Percentiles rank a stretch among this genome's conserved stretches.
Evolutionary conservation across 2,113 vertebrate genomes (phyloP).

Genomic region (Corapipo altera): DNA sequence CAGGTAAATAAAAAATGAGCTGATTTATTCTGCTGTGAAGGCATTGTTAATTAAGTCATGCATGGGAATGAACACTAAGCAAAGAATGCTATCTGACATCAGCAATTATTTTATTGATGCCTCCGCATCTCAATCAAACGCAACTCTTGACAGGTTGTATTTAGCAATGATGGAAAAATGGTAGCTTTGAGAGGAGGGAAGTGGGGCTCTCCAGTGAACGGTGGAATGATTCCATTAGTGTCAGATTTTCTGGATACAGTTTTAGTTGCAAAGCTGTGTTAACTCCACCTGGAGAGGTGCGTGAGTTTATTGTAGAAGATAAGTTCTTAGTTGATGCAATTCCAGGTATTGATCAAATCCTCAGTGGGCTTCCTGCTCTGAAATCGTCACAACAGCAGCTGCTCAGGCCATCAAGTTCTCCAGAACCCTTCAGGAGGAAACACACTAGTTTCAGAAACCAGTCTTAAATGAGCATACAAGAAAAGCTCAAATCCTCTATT

Average conservation of each 20-base stretch:
- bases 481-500: not conserved
- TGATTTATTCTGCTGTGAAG: not conserved
- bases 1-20: conserved; percentile 3
- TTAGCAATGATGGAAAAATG: conserved; percentile 52
- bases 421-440: not conserved
- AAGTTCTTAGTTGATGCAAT: not conserved
- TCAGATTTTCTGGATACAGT: not conserved
- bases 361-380: not conserved
- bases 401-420: not conserved
- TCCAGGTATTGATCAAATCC: not conserved
- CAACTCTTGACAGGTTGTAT: conserved; percentile 31
- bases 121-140: conserved; percentile 51
- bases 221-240: not conserved
- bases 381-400: not conserved
- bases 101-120: conserved; percentile 58
- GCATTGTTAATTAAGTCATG: conserved; percentile 34
- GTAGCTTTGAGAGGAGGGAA: not conserved
- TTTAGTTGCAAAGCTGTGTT: not conserved
- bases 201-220: conserved; percentile 17
- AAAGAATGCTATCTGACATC: conserved; percentile 48
- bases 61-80: not conserved
- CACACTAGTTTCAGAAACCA: not conserved
- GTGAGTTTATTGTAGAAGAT: not conserved
- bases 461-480: not conserved
- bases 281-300: not conserved